A percentile compares a stretch with the other conserved stretches of the same genome.
phyloP scores from a whole-genome alignment of 2,797 vertebrate genomes.

The Urocyon cinereoargenteus region DNA sequence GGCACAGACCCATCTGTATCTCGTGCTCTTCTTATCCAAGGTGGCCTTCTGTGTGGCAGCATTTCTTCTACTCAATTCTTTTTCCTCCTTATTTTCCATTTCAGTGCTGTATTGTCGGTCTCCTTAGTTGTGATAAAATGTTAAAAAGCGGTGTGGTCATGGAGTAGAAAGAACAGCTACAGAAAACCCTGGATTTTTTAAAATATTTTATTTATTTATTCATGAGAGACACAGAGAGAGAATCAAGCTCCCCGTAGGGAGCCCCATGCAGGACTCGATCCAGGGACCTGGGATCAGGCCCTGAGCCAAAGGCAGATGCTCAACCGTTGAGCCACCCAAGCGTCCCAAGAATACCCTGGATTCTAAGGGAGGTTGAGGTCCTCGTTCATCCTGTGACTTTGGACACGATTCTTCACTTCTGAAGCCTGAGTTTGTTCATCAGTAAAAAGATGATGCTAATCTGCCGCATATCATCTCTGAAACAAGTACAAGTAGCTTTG shows the following conservation, averaged over 20 bases:
- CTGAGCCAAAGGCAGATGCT: too few species aligned
- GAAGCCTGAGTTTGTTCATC: background rate
- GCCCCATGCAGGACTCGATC: too few species aligned
- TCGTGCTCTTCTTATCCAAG: too few species aligned
- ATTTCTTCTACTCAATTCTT: background rate
- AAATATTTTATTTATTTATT: too few species aligned
- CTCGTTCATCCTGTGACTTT: background rate
- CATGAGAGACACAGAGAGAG: too few species aligned
- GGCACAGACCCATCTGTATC: rapidly evolving
- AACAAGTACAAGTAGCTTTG: background rate
- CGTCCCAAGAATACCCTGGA: background rate
- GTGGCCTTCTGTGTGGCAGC: rapidly evolving
- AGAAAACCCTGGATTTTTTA: background rate
- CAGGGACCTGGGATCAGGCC: too few species aligned
- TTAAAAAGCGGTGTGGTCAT: background rate
- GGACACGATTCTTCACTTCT: background rate
- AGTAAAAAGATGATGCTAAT: background rate
- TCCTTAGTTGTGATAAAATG: background rate
- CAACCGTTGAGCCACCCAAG: too few species aligned
- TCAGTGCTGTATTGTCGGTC: background rate
- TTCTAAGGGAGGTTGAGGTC: background rate
- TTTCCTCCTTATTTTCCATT: background rate
- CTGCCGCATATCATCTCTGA: background rate
- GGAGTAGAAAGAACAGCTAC: background rate
- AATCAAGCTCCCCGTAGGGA: too few species aligned